Base-by-base conservation (phyloP, 2,113 vertebrate genomes). In the Zosterops lateralis region DNA sequence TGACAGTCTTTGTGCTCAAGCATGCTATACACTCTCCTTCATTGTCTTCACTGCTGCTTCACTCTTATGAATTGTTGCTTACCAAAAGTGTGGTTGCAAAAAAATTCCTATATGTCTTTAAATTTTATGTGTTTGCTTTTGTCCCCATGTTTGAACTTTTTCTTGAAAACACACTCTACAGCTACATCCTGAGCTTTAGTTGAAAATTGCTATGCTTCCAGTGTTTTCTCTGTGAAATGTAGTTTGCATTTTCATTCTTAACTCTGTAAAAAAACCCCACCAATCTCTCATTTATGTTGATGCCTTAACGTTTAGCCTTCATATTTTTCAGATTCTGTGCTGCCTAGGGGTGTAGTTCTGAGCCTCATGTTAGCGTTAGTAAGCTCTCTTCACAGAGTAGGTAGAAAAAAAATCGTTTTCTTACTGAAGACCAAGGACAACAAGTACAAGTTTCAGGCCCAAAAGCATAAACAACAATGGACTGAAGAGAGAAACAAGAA, bases 21-120 rank as follows among this genome's bases (percentile, higher is more conserved):
- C 5, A 32, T 17, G 16, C 5, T 0, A 15, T 34, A 56, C 1
- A 0, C 6, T 38, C 11, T 4, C 4, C 25, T 51, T 72, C 3
- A 2, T 32, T 60, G 11, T 38, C 11, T 60, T 89, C 25, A 26
- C 7, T 66, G 4, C 21, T 45, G 4, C 14, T 57, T 57, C 56
- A 57, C 28, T 4, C 10, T 45, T 72, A 20, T 40, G 25, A 40
- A 14, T 36, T 42, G 60, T 71, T 51, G 32, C 26, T 38, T 48
- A 48, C 2, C 10, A 82, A 75, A 76, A 78, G 34, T 16, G 1
- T 51, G 15, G 32, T 28, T 44, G 50, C 20, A 72, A 53, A 92
- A 92, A 65, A 21, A 32, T 29, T 67, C 36, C 3, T 58, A 14
- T 47, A 38, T 57, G 10, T 20, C 6, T 68, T 72, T 57, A 62